Percentiles rank a stretch among this genome's conserved stretches.
phyloP scores from a whole-genome alignment of 1,140 invertebrate species.

The Drosophila repletoides region DNA sequence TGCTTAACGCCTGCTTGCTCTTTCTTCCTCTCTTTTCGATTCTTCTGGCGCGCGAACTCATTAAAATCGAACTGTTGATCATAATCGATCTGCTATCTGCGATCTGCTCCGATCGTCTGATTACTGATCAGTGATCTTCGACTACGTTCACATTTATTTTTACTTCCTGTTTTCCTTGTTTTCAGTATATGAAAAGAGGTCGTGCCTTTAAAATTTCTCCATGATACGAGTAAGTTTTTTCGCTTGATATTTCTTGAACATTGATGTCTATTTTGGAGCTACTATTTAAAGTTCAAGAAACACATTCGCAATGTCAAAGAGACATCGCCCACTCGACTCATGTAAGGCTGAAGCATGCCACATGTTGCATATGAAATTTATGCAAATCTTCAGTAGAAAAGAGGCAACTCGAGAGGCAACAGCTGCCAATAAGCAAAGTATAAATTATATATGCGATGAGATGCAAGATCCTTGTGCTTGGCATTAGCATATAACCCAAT shows the following conservation, averaged over 20 bases:
- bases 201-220: constrained; percentile 57
- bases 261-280: constrained; percentile 73
- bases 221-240: constrained; percentile 39
- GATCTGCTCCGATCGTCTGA: constrained; percentile 4
- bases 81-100: constrained; percentile 40
- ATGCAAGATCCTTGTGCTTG: constrained; percentile 69
- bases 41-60: constrained; percentile 64
- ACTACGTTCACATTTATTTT: constrained; percentile 31
- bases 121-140: background rate
- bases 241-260: constrained; percentile 32
- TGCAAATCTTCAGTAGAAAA: constrained; percentile 57
- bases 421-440: constrained; percentile 75
- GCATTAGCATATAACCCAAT: constrained; percentile 74
- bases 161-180: constrained; percentile 29
- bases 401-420: constrained; percentile 27
- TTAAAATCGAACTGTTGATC: constrained; percentile 67
- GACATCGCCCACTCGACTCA: constrained; percentile 62
- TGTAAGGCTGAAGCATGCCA: constrained; percentile 14
- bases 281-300: constrained; percentile 40
- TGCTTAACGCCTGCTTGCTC: constrained; percentile 38
- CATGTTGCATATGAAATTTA: constrained; percentile 79
- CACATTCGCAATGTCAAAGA: constrained; percentile 47
- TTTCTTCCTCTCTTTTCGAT: background rate
- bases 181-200: constrained; percentile 39
- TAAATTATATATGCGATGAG: constrained; percentile 71